phyloP scores from a whole-genome alignment of 2,797 vertebrate species.

The Siniperca scherzeri region DNA sequence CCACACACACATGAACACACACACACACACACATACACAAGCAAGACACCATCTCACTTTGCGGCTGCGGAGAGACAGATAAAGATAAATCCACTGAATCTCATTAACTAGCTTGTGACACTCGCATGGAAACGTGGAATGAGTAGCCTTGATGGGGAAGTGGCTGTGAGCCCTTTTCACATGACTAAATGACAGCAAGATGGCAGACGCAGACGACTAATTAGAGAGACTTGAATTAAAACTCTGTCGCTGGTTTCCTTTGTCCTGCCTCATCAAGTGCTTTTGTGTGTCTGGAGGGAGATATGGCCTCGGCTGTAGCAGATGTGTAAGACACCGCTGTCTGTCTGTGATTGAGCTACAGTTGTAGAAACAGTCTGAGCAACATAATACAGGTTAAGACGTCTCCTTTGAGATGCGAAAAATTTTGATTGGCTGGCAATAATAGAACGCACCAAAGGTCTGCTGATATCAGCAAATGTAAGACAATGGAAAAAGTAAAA shows the following conservation, averaged over 20 bases:
- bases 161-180: slow-evolving; percentile 42
- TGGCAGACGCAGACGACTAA: slow-evolving; percentile 56
- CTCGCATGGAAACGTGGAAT: slow-evolving; percentile 38
- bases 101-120: slow-evolving; percentile 56
- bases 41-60: slow-evolving; percentile 36
- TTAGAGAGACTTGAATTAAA: slow-evolving; percentile 59
- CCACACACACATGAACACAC: slow-evolving; percentile 23
- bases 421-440: slow-evolving; percentile 9
- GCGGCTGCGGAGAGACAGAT: slow-evolving; percentile 41
- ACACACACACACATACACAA: slow-evolving; percentile 6
- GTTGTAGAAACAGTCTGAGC: slow-evolving; percentile 4
- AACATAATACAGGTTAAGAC: slow-evolving; percentile 23
- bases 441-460: slow-evolving; percentile 1
- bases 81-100: slow-evolving; percentile 60
- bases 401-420: slow-evolving; percentile 12
- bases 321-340: slow-evolving; percentile 34
- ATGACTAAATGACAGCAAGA: slow-evolving; percentile 62
- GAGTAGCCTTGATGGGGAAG: slow-evolving; percentile 47
- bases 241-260: slow-evolving; percentile 10
- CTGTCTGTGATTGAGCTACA: background rate
- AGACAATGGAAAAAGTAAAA: slow-evolving; percentile 11
- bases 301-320: slow-evolving; percentile 11
- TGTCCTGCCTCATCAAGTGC: slow-evolving; percentile 34
- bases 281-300: slow-evolving; percentile 40
- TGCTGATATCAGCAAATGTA: slow-evolving; percentile 32